A percentile compares a stretch with the other conserved stretches of the same genome.
Evolutionary conservation across 1,140 invertebrate species (phyloP).

Genomic region (Gonioctena quinquepunctata): DNA sequence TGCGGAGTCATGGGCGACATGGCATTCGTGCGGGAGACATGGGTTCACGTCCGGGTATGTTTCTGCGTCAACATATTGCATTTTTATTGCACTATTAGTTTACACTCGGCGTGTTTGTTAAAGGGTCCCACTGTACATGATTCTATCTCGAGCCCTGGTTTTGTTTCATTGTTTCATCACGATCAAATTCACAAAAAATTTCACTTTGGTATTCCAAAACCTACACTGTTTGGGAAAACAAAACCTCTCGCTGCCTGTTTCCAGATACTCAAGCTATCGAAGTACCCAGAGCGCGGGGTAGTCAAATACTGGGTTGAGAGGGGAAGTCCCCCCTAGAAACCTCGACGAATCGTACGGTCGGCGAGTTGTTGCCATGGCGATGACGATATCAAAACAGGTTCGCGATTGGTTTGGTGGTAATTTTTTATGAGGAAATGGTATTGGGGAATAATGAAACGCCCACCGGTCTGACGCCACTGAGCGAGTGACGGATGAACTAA

Average conservation of each 20-base stretch:
- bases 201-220: conserved; percentile 57
- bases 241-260: conserved; percentile 57
- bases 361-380: conserved; percentile 35
- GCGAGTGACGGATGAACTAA: conserved; percentile 40
- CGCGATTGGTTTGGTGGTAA: conserved; percentile 31
- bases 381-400: conserved; percentile 20
- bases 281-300: conserved; percentile 57
- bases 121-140: conserved; percentile 16
- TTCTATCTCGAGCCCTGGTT: conserved; percentile 50
- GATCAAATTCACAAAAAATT: conserved; percentile 56
- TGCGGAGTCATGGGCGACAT: conserved; percentile 70
- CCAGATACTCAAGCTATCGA: conserved; percentile 58
- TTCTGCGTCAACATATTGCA: conserved; percentile 57
- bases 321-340: conserved; percentile 46
- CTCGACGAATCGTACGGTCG: conserved; percentile 35
- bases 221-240: conserved; percentile 58
- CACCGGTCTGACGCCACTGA: conserved; percentile 25
- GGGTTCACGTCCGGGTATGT: conserved; percentile 56
- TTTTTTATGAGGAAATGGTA: neutral
- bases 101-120: neutral
- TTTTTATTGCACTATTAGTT: neutral
- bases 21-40: conserved; percentile 41
- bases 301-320: conserved; percentile 52
- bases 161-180: conserved; percentile 58
- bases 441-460: conserved; percentile 27